Percentiles rank a stretch among this genome's conserved stretches.
These are phyloP conservation scores for Anaspis maculata DNA, from an alignment of 2,888 invertebrate species.

Conservation along the genomic window DNA sequence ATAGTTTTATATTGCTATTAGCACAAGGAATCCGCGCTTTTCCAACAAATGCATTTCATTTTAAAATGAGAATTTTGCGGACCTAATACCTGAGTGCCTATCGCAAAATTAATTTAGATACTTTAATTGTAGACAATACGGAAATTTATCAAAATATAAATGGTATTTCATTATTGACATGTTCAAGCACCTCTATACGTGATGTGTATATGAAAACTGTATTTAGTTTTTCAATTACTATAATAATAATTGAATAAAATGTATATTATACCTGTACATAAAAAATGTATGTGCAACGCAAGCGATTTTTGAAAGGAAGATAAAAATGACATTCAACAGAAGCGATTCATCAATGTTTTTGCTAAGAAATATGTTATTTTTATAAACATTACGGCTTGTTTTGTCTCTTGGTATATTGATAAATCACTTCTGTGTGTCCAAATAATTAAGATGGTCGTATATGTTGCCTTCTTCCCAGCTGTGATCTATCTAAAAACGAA, in stretches of 20 bases:
- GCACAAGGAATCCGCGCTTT: no score
- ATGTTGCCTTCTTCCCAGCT: slow-evolving; percentile 41
- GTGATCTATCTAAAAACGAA: slow-evolving; percentile 37
- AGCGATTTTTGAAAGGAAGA: not conserved
- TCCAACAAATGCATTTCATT: no score
- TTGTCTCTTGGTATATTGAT: no score
- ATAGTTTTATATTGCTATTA: no score
- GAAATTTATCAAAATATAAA: slow-evolving; percentile 11
- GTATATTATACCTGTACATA: not conserved
- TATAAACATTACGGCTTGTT: no score
- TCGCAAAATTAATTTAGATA: slow-evolving; percentile 19
- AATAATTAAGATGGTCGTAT: slow-evolving; percentile 13
- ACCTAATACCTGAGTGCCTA: slow-evolving; percentile 27
- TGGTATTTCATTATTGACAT: slow-evolving; percentile 11
- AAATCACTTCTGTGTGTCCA: no score
- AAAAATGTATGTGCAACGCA: not conserved
- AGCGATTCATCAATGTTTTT: no score
- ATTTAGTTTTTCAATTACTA: not conserved
- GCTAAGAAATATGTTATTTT: no score
- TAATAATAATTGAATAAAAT: slow-evolving; percentile 1
- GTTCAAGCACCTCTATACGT: slow-evolving; percentile 1
- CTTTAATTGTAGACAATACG: slow-evolving; percentile 25
- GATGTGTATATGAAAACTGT: slow-evolving; percentile 4
- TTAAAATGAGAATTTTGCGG: no score
- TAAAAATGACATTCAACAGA: no score